Percentiles rank a stretch among this genome's conserved stretches.
These are phyloP conservation scores for Coelinius sp. DNA, from an alignment of 2,888 invertebrate genomes.

Conservation along the genomic window DNA sequence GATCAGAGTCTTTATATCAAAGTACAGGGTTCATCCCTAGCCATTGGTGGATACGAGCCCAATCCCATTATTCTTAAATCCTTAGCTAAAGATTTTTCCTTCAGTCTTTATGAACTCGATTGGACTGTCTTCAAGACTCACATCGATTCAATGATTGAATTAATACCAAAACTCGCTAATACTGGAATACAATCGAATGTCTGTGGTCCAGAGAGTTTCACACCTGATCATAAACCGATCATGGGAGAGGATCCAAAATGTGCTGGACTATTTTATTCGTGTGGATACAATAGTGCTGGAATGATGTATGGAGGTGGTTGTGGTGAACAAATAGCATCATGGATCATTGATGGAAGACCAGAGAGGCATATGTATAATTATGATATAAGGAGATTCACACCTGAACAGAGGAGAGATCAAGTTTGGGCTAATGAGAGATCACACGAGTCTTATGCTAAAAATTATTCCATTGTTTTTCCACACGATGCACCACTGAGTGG, in stretches of 20 bases:
- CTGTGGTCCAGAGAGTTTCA: conserved; percentile 93
- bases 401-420: conserved; percentile 78
- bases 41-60: conserved; percentile 89
- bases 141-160: conserved; percentile 79
- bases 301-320: conserved; percentile 94
- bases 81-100: conserved; percentile 83
- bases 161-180: conserved; percentile 82
- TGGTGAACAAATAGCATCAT: conserved; percentile 86
- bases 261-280: conserved; percentile 85
- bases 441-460: conserved; percentile 91
- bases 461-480: conserved; percentile 87
- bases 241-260: conserved; percentile 77
- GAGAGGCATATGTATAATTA: conserved; percentile 88
- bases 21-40: conserved; percentile 86
- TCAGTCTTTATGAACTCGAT: conserved; percentile 88
- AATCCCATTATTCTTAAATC: conserved; percentile 87
- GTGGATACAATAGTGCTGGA: conserved; percentile 92
- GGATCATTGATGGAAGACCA: conserved; percentile 88
- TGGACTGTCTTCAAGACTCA: conserved; percentile 88
- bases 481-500: conserved; percentile 88
- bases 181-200: conserved; percentile 89
- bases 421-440: conserved; percentile 87
- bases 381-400: conserved; percentile 88
- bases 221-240: conserved; percentile 91
- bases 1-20: conserved; percentile 87